Conservation (phyloP, 2,797 vertebrate species). For the Anolis apletophallus region DNA sequence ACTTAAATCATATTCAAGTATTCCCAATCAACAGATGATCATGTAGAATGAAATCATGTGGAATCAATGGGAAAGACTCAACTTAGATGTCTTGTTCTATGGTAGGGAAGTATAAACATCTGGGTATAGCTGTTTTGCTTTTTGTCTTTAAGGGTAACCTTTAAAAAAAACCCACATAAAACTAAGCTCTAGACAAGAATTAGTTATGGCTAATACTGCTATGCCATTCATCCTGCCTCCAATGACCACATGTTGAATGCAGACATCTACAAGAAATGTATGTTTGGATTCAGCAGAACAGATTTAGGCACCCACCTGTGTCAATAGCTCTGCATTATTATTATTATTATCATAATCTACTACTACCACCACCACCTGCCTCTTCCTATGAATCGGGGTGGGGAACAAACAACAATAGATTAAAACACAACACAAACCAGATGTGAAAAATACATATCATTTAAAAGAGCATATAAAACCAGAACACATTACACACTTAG, state of each 20-base stretch:
- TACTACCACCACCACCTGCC: no score
- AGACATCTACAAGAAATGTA: not conserved
- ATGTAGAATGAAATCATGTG: not conserved
- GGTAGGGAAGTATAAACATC: not conserved
- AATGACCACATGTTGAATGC: not conserved
- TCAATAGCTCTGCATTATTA: not conserved
- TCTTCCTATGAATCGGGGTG: no score
- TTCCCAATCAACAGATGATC: not conserved
- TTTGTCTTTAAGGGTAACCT: not conserved
- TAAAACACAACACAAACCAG: no score
- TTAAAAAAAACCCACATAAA: not conserved
- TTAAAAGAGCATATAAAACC: no score
- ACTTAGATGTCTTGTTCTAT: not conserved
- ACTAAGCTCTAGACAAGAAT: not conserved
- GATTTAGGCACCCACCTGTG: not conserved
- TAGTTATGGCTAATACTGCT: not conserved
- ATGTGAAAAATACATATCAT: no score
- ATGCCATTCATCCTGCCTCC: not conserved
- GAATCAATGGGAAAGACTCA: not conserved
- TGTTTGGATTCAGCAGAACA: not conserved
- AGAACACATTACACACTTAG: no score
- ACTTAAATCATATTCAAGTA: not conserved
- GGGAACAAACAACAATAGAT: no score
- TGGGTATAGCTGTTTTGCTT: not conserved
- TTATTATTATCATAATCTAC: no score